Percentiles rank a stretch among this genome's conserved stretches.
These are phyloP conservation scores for Neotoma lepida DNA, from an alignment of 2,113 vertebrate species.

Conservation along the genomic window DNA sequence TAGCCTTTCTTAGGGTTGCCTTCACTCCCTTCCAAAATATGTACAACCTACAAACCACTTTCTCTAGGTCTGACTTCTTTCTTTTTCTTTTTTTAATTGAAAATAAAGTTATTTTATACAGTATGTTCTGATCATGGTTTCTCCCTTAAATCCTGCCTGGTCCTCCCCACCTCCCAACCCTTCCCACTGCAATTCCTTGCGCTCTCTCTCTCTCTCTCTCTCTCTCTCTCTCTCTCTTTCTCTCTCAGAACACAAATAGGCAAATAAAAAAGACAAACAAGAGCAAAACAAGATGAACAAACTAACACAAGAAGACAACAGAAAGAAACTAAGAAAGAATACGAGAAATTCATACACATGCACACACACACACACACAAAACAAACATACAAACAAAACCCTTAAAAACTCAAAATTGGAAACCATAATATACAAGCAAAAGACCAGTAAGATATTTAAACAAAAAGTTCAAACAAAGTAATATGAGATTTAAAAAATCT, in stretches of 20 bases:
- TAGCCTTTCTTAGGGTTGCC: constrained; percentile 22
- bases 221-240: too few relatives aligned
- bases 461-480: neutral
- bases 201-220: neutral
- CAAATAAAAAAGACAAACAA: neutral
- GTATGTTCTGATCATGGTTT: neutral
- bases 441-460: neutral
- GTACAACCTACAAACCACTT: constrained; percentile 12
- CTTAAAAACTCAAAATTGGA: neutral
- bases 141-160: neutral
- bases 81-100: constrained; percentile 32
- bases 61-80: constrained; percentile 29
- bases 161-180: neutral
- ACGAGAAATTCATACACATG: neutral
- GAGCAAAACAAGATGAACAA: neutral
- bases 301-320: neutral
- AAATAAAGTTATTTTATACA: neutral
- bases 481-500: neutral
- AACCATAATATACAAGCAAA: neutral
- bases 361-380: neutral
- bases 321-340: neutral
- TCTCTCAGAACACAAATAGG: neutral
- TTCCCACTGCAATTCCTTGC: neutral
- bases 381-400: neutral
- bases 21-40: neutral